phyloP scores from a whole-genome alignment of 2,888 invertebrate genomes.

The Agrypnus murinus region DNA sequence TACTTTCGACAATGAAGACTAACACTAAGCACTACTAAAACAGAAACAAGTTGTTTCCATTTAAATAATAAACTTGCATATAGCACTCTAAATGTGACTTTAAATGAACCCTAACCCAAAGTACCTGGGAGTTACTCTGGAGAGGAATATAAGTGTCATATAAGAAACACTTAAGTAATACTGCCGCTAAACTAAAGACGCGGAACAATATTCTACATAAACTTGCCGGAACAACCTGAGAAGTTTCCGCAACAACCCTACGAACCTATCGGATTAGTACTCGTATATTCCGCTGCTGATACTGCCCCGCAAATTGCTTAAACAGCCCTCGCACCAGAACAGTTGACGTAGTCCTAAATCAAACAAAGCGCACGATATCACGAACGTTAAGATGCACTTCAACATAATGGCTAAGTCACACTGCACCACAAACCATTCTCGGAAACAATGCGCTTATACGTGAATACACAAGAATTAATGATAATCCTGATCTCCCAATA shows the following conservation, averaged over 20 bases:
- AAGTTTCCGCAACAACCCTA: too few species aligned
- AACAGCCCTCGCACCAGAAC: slow-evolving; percentile 6
- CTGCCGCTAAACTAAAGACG: too few species aligned
- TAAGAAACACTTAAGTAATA: slow-evolving; percentile 1
- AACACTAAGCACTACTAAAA: slow-evolving; percentile 9
- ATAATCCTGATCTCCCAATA: too few species aligned
- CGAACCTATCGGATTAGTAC: not conserved
- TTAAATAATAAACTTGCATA: too few species aligned
- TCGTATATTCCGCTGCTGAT: slow-evolving; percentile 10
- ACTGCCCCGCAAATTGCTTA: slow-evolving; percentile 4
- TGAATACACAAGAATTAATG: too few species aligned
- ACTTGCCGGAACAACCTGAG: not conserved
- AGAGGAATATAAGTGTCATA: not conserved
- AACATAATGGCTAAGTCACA: slow-evolving; percentile 5
- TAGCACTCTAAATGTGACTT: slow-evolving; percentile 2
- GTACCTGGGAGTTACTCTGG: slow-evolving; percentile 7
- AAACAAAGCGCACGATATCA: slow-evolving; percentile 4
- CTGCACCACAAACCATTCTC: not conserved
- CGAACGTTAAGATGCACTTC: slow-evolving; percentile 10
- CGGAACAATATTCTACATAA: too few species aligned
- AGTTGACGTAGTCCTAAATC: too few species aligned
- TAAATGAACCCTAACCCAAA: not conserved
- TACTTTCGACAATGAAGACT: slow-evolving; percentile 11
- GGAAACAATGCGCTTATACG: not conserved
- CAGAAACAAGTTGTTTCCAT: too few species aligned